These are phyloP conservation scores for Enteromius unitaeniatus DNA, from an alignment of 2,797 vertebrate genomes.

Conservation along the genomic window DNA sequence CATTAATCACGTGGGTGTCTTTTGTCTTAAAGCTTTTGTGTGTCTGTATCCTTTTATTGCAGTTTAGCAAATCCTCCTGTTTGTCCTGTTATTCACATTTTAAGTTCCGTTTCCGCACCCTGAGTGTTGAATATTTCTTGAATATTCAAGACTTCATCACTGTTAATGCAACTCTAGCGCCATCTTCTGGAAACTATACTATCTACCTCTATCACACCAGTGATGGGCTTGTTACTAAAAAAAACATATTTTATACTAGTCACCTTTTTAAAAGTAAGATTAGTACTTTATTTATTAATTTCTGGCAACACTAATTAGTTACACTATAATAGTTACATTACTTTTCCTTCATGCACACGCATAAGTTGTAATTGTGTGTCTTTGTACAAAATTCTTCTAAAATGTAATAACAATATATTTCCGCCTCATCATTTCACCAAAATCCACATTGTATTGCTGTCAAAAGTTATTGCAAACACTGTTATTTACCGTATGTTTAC, in stretches of 20 bases:
- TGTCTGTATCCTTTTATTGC: neutral
- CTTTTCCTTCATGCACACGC: neutral
- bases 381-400: neutral
- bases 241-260: neutral
- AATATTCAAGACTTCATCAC: neutral
- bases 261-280: neutral
- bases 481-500: neutral
- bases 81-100: neutral
- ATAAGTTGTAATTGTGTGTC: neutral
- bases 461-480: neutral
- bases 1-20: neutral
- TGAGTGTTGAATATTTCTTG: neutral
- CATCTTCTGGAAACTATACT: conserved; percentile 2
- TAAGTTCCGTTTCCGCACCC: neutral
- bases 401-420: neutral
- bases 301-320: neutral
- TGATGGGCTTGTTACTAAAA: neutral
- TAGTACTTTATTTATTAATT: neutral
- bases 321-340: neutral
- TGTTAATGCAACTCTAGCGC: neutral
- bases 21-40: neutral
- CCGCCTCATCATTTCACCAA: neutral
- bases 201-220: neutral
- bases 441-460: neutral
- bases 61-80: neutral